Evolutionary conservation across 2,888 invertebrate genomes (phyloP), one percentile per base, ranked within the genome.

Genomic region (Platerodrilus igneus): DNA sequence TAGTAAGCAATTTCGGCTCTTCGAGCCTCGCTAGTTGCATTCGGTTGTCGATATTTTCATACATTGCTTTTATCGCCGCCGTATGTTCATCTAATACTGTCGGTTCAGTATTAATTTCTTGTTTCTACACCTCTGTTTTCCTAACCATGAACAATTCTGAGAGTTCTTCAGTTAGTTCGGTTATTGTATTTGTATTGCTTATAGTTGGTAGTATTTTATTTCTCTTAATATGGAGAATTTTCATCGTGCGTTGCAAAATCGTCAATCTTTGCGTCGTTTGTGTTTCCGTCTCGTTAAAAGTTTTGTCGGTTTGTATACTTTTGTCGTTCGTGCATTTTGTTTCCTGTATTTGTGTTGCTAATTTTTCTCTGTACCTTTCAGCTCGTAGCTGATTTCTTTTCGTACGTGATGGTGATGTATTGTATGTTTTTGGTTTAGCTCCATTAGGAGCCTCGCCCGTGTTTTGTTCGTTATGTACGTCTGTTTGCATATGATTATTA

Each of bases 1-100:
- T 14, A 2, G 33, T 39, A 4, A 31, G 5, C n/a, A 9, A 9
- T 10, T 4, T 10, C 3, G 22, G 22, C 22, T 21, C 22, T 21
- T 21, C 22, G 9, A 21, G 22, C 6, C 27, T 36, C 9, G 8
- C 8, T 2, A 36, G 25, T 8, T 15, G 17, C 36, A 36, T 36
- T 6, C n/a, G 8, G 2, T 9, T 14, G 7, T 36, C 27, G 2
- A 35, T 15, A 25, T 23, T 16, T 14, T 21, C 9, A 13, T 33
- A 33, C 11, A 33, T 22, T 16, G 6, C 13, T 14, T 2, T 4
- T 9, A 3, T 8, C 11, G 8, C 10, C 13, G 7, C 10, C 7
- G 13, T 4, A 3, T 10, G 2, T 13, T 3, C 23, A n/a, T 2
- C 6, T n/a, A 3, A 8, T n/a, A 10, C 11, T 21, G 20, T 5